Evolutionary conservation across 30 jellyfish, hydroid and myxozoan species (phyloP), one percentile per base, ranked within the genome.

Genomic region (Chrysaora quinquecirrha): DNA sequence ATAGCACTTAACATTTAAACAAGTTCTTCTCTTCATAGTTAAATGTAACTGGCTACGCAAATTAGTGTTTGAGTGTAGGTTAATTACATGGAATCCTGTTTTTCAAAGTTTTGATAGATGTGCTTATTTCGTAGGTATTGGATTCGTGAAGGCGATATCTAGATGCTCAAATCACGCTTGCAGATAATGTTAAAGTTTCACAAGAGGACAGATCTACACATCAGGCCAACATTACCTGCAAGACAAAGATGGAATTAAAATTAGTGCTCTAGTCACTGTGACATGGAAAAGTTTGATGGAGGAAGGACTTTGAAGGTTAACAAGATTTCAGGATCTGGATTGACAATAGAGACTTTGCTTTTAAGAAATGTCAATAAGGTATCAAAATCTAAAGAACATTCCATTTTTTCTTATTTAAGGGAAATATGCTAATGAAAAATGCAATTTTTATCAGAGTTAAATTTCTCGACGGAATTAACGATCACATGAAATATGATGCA

Each of bases 261-360:
- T 88, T 11, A 79, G 62, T 21, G 58, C 89, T 49, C 30, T 29
- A n/a, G n/a, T n/a, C n/a, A n/a, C 21, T 87, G 96, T 62, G 93
- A 87, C 64, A 71, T 79, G 89, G 81, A 79, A 18, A 71, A 94
- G 14, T 76, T 62, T 73, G 94, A 94, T 2, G 97, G 97, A 10
- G 97, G 97, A 16, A 78, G 97, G 97, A 80, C 97, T 0, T 24
- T 88, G 78, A 68, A 71, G 30, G 47, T 78, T 48, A 87, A 67
- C 63, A 76, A 32, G 67, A 87, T 71, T 0, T 76, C 97, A 23
- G 74, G 64, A 27, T n/a, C 47, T 9, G 97, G 90, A 30, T 88
- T 89, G 93, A 88, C 71, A 14, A 63, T 43, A 35, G 83, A 30
- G 76, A 87, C 87, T 12, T 34, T 85, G 14, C 71, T 48, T 0